phyloP scores from a whole-genome alignment of 23 tunicate genomes.

The Diplosoma virens region DNA sequence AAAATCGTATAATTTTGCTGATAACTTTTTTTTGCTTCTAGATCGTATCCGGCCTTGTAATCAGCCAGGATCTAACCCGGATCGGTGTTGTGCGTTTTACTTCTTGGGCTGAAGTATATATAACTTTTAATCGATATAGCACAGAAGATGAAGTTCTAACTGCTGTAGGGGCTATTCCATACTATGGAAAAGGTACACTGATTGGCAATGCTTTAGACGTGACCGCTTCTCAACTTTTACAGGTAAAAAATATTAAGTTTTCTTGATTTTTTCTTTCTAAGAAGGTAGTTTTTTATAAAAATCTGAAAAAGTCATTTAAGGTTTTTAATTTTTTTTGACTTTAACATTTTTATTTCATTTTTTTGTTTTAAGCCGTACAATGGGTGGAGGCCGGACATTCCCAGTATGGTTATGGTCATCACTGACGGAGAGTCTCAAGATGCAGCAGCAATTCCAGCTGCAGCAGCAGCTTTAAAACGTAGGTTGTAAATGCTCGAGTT shows the following conservation, averaged over 20 bases:
- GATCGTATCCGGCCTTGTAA: conserved; percentile 53
- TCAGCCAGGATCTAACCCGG: conserved; percentile 40
- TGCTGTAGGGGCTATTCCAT: conserved; percentile 59
- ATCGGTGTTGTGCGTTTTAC: conserved; percentile 67
- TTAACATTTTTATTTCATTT: neutral
- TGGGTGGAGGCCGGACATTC: conserved; percentile 74
- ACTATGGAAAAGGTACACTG: conserved; percentile 75
- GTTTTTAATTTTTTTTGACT: neutral
- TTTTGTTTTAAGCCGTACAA: conserved; percentile 43
- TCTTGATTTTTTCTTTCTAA: too few species aligned
- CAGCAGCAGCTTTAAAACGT: conserved; percentile 16
- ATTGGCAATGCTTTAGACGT: conserved; percentile 54
- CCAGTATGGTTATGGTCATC: conserved; percentile 64
- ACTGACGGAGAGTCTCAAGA: conserved; percentile 71
- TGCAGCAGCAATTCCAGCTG: conserved; percentile 23
- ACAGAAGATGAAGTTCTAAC: conserved; percentile 44
- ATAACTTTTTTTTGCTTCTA: conserved; percentile 13
- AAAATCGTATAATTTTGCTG: too few species aligned
- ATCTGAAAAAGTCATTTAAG: too few species aligned
- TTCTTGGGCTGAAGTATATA: conserved; percentile 64
- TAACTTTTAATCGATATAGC: conserved; percentile 39
- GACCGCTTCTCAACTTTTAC: conserved; percentile 55
- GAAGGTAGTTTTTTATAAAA: too few species aligned
- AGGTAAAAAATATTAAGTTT: conserved; percentile 41
- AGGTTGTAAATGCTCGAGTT: neutral